phyloP scores from a whole-genome alignment of 2,888 invertebrate genomes.

The Amaurobius ferox region DNA sequence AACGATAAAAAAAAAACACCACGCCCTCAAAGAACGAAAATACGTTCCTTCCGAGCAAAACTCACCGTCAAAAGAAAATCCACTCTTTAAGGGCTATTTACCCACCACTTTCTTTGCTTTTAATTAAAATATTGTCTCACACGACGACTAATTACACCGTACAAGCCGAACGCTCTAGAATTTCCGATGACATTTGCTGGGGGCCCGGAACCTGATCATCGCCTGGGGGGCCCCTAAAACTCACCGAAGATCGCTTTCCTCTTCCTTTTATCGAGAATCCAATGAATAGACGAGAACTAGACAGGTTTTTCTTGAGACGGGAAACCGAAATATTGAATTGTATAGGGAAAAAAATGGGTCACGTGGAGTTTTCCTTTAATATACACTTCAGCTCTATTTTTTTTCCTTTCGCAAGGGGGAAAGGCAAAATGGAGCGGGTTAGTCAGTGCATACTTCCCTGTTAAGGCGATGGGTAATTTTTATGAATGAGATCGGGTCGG shows the following conservation, averaged over 20 bases:
- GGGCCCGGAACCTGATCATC: constrained; percentile 1
- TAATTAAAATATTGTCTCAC: constrained; percentile 5
- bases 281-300: not conserved
- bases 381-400: constrained; percentile 7
- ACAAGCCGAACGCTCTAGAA: not conserved
- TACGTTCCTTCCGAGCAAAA: not conserved
- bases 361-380: not conserved
- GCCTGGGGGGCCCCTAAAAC: not conserved
- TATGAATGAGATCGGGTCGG: constrained; percentile 9
- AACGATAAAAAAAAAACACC: no score
- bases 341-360: not conserved
- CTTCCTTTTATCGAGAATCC: not conserved
- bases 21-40: not conserved
- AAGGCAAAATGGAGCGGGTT: not conserved
- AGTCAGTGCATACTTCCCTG: not conserved
- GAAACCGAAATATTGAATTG: constrained; percentile 11
- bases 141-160: not conserved
- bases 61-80: not conserved
- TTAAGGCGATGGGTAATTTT: constrained; percentile 13
- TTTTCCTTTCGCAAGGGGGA: not conserved
- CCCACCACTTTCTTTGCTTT: not conserved
- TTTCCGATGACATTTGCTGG: constrained; percentile 9
- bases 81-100: not conserved
- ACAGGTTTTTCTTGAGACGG: constrained; percentile 11
- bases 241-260: not conserved